Conservation (phyloP, 2,797 vertebrate species). For the Myotis myotis region DNA sequence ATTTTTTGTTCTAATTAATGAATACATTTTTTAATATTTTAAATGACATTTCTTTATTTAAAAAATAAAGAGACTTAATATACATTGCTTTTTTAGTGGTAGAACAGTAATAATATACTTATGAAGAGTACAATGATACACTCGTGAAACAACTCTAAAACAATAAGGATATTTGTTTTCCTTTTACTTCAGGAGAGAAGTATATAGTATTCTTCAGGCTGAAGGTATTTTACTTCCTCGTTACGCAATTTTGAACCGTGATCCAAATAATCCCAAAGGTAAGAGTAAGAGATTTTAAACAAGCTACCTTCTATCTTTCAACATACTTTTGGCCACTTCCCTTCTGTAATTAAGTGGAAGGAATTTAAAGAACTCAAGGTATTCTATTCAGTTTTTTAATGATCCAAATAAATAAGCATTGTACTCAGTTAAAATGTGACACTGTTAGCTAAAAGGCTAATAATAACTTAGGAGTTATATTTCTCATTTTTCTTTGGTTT, state of each 20-base stretch:
- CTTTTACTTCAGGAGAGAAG: conserved; percentile 88
- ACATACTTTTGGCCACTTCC: neutral
- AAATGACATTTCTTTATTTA: conserved; percentile 39
- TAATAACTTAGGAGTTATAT: neutral
- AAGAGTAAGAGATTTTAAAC: conserved; percentile 79
- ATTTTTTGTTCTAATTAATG: conserved; percentile 38
- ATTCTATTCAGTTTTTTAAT: neutral
- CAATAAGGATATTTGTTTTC: conserved; percentile 43
- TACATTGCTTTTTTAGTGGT: neutral
- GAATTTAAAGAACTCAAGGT: neutral
- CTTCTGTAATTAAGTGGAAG: conserved; percentile 6
- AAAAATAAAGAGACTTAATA: neutral
- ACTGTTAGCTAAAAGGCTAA: neutral
- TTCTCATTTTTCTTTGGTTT: neutral
- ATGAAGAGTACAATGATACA: neutral
- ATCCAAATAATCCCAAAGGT: conserved; percentile 93
- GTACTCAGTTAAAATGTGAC: neutral
- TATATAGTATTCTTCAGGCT: conserved; percentile 91
- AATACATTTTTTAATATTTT: conserved; percentile 15
- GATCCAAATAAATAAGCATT: neutral
- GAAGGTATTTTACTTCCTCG: conserved; percentile 93
- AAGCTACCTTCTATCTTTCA: neutral
- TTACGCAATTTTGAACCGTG: conserved; percentile 91
- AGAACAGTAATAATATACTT: neutral
- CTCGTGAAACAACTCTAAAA: conserved; percentile 10